Conservation (phyloP, 2,797 vertebrate genomes). For the Pseudotriccus pelzelni region DNA sequence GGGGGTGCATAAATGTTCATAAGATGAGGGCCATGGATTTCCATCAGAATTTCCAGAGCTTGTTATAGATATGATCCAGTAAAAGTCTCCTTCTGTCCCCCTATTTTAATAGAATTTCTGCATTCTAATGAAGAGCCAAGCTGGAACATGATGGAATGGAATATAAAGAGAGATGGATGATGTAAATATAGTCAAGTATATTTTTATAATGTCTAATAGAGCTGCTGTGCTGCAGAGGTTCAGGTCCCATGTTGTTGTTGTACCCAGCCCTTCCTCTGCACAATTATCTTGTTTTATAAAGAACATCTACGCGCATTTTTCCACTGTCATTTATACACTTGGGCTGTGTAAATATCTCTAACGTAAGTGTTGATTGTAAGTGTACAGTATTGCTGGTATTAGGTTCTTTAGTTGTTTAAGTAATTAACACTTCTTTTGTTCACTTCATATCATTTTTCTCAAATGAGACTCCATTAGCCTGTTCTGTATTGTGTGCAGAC, state of each 20-base stretch:
- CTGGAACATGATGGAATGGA: fast-evolving
- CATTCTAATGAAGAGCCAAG: neutral
- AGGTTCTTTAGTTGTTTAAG: constrained; percentile 51
- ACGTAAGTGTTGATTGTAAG: neutral
- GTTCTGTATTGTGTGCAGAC: neutral
- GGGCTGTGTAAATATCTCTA: constrained; percentile 35
- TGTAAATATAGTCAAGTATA: neutral
- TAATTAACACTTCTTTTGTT: constrained; percentile 72
- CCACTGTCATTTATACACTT: neutral
- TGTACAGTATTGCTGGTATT: neutral
- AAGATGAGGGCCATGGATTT: neutral
- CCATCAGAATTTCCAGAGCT: neutral
- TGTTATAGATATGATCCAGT: neutral
- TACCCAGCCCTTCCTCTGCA: neutral
- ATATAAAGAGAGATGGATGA: neutral
- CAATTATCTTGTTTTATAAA: neutral
- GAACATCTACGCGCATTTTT: neutral
- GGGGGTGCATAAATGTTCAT: fast-evolving
- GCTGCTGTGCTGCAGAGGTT: neutral
- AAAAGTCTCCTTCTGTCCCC: neutral
- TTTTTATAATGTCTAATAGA: neutral
- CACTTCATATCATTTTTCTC: constrained; percentile 62
- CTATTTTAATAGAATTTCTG: neutral
- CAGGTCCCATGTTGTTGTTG: too few relatives aligned
- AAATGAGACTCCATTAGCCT: constrained; percentile 55